Percentiles rank a stretch among this genome's conserved stretches.
Evolutionary conservation across 1,140 invertebrate genomes (phyloP).

Genomic region (Neotoxoptera formosana): DNA sequence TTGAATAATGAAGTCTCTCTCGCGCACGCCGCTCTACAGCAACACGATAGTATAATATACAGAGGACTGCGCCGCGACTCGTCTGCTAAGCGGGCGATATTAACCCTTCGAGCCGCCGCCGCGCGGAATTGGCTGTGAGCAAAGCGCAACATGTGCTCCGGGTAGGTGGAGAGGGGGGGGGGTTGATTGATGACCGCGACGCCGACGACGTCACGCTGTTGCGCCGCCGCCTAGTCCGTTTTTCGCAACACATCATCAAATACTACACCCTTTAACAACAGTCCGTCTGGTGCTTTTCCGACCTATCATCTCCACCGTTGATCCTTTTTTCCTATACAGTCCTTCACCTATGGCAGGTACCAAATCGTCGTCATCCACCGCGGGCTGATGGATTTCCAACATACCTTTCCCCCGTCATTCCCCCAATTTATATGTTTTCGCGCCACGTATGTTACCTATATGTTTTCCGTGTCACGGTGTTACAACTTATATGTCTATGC

Average conservation of each 20-base stretch:
- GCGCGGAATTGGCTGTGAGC: not conserved
- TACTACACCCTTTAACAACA: constrained; percentile 36
- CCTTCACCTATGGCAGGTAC: not conserved
- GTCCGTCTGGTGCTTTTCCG: not conserved
- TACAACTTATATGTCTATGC: no score
- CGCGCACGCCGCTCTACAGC: not conserved
- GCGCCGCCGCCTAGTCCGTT: not conserved
- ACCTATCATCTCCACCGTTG: not conserved
- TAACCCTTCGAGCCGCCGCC: constrained; percentile 35
- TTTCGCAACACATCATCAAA: constrained; percentile 37
- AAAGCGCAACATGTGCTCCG: constrained; percentile 41
- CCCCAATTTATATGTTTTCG: not conserved
- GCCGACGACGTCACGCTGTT: constrained; percentile 35
- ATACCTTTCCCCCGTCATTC: not conserved
- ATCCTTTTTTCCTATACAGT: constrained; percentile 13
- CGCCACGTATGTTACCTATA: not conserved
- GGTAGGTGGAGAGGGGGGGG: not conserved
- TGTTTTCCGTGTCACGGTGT: not conserved
- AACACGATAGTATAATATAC: not conserved
- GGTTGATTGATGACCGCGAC: constrained; percentile 52
- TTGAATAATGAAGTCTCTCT: constrained; percentile 54
- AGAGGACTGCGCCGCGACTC: not conserved
- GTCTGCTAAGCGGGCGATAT: constrained; percentile 6
- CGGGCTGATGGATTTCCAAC: not conserved
- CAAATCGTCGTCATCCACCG: not conserved